Evolutionary conservation across 1,140 invertebrate species (phyloP).

Genomic region (Meloidogyne exigua): DNA sequence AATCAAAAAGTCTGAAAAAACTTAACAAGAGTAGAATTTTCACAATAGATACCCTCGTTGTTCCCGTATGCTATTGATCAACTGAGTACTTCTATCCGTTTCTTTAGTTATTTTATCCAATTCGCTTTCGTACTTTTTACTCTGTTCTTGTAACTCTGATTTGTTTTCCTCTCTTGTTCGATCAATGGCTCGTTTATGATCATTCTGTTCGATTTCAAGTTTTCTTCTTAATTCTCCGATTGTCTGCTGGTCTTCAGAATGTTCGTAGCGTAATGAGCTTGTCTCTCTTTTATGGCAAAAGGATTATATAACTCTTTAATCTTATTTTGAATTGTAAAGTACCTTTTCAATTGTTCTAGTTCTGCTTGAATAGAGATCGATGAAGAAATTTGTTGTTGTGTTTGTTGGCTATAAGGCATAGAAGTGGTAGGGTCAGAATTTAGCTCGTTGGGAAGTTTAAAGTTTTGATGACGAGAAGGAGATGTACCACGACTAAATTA

Average conservation of each 20-base stretch:
- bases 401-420: not conserved
- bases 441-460: not conserved
- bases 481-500: not conserved
- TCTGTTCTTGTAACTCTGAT: slow-evolving; percentile 30
- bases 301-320: too few species aligned
- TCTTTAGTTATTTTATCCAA: slow-evolving; percentile 26
- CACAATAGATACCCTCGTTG: slow-evolving; percentile 25
- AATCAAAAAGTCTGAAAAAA: slow-evolving; percentile 33
- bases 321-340: not conserved
- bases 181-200: slow-evolving; percentile 24
- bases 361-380: slow-evolving; percentile 19
- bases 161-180: slow-evolving; percentile 16
- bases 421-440: not conserved
- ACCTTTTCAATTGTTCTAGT: slow-evolving; percentile 33
- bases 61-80: slow-evolving; percentile 29
- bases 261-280: slow-evolving; percentile 37
- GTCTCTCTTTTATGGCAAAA: slow-evolving; percentile 11
- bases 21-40: not conserved
- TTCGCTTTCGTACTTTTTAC: slow-evolving; percentile 31
- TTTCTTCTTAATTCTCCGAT: slow-evolving; percentile 27
- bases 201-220: slow-evolving; percentile 6
- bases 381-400: not conserved
- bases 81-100: slow-evolving; percentile 22
- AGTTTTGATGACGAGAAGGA: not conserved
- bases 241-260: slow-evolving; percentile 39